Conservation (phyloP, 2,797 vertebrate species). For the Alauda arvensis region DNA sequence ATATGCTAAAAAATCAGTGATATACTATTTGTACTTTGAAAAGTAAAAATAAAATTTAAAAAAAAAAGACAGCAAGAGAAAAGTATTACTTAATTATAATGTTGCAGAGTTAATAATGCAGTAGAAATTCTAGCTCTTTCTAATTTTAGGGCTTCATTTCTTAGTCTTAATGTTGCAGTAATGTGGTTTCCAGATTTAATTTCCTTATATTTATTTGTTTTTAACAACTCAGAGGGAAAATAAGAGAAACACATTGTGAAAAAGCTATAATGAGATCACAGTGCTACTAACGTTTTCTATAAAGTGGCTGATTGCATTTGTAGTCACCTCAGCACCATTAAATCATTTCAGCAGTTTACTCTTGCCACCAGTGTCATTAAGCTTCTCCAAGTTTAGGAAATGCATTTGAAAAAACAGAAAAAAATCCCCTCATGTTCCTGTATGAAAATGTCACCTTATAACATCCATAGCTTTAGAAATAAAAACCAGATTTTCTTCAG, state of each 20-base stretch:
- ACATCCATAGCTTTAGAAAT: conserved; percentile 33
- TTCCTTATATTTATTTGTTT: conserved; percentile 49
- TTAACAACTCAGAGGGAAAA: conserved; percentile 21
- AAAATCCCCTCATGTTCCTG: background rate
- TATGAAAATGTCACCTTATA: conserved; percentile 43
- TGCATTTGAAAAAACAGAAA: background rate
- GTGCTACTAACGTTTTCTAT: conserved; percentile 11
- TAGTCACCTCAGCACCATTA: background rate
- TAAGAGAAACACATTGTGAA: conserved; percentile 36
- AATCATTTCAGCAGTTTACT: conserved; percentile 39
- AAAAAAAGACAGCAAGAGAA: background rate
- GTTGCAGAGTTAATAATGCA: conserved; percentile 21
- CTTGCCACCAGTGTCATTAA: background rate
- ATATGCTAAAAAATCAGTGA: conserved; percentile 1
- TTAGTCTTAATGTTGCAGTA: conserved; percentile 2
- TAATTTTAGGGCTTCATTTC: conserved; percentile 29
- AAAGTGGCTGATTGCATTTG: conserved; percentile 6
- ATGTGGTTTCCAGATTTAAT: conserved; percentile 41
- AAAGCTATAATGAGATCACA: conserved; percentile 15
- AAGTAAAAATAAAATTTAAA: background rate
- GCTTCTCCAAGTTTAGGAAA: conserved; percentile 25
- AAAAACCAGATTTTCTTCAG: conserved; percentile 28
- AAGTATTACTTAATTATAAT: conserved; percentile 9
- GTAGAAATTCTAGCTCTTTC: conserved; percentile 7
- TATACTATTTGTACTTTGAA: background rate